These are phyloP conservation scores for Rhineura floridana DNA, from an alignment of 2,113 vertebrate species.

Conservation along the genomic window DNA sequence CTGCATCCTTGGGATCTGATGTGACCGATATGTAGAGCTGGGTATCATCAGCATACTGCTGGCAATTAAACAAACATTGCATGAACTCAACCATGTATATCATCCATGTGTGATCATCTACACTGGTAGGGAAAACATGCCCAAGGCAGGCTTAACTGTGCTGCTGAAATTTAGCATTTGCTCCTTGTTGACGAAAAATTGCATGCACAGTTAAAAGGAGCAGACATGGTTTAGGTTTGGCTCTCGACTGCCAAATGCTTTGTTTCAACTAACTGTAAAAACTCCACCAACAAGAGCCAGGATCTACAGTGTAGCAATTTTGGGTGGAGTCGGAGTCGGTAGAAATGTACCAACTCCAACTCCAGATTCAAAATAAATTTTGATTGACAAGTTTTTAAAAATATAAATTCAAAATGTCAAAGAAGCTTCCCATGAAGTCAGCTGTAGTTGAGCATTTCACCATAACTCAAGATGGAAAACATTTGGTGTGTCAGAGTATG, in stretches of 20 bases:
- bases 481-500: too few relatives aligned
- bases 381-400: too few relatives aligned
- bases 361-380: too few relatives aligned
- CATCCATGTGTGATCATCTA: not conserved
- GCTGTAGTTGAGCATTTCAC: too few relatives aligned
- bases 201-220: not conserved
- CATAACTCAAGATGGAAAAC: too few relatives aligned
- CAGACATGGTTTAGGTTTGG: not conserved
- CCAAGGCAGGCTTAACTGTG: not conserved
- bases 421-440: too few relatives aligned
- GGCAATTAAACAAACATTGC: not conserved
- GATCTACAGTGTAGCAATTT: not conserved
- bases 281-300: not conserved
- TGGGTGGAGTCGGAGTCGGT: too few relatives aligned
- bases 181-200: not conserved
- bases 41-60: too few relatives aligned
- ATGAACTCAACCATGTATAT: not conserved
- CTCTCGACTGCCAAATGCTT: not conserved
- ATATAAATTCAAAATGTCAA: too few relatives aligned
- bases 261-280: not conserved
- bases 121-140: not conserved
- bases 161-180: not conserved
- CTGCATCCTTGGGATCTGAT: too few relatives aligned
- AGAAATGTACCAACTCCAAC: too few relatives aligned
- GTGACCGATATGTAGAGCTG: too few relatives aligned